Conservation (phyloP, 1,140 invertebrate species). For the Chrysomallon squamiferum region DNA sequence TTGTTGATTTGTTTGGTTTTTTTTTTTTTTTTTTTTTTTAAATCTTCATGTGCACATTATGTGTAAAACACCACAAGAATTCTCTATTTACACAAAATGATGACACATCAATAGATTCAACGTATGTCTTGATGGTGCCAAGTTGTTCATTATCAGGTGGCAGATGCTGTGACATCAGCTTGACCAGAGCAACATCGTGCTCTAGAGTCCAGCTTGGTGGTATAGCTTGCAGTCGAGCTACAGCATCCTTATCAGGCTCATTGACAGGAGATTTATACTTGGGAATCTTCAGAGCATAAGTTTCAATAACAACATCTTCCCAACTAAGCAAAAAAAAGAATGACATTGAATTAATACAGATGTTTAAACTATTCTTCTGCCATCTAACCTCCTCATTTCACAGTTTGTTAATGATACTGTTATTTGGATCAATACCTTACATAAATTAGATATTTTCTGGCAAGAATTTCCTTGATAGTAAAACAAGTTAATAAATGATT, state of each 20-base stretch:
- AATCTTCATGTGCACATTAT: too few relatives aligned
- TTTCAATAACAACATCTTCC: conserved; percentile 50
- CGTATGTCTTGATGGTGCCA: conserved; percentile 55
- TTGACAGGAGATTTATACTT: conserved; percentile 29
- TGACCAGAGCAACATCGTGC: conserved; percentile 59
- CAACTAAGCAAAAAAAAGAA: conserved; percentile 53
- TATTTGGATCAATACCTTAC: not conserved
- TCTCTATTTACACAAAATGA: conserved; percentile 52
- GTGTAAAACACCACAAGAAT: too few relatives aligned
- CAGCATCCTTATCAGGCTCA: conserved; percentile 43
- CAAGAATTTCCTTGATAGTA: too few relatives aligned
- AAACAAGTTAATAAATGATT: too few relatives aligned
- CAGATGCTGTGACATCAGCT: conserved; percentile 55
- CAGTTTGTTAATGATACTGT: not conserved
- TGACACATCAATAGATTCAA: conserved; percentile 58
- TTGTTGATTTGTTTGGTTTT: too few relatives aligned
- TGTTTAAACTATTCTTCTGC: too few relatives aligned
- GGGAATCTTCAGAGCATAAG: conserved; percentile 41
- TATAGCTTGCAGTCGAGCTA: conserved; percentile 37
- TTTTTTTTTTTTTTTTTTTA: too few relatives aligned
- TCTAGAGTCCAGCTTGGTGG: conserved; percentile 56
- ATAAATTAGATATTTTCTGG: too few relatives aligned
- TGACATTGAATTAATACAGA: conserved; percentile 13
- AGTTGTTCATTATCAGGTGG: conserved; percentile 53
- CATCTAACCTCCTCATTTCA: too few relatives aligned